Percentiles rank a stretch among this genome's conserved stretches.
These are phyloP conservation scores for Serranus cabrilla DNA, from an alignment of 2,797 vertebrate genomes.

Conservation along the genomic window DNA sequence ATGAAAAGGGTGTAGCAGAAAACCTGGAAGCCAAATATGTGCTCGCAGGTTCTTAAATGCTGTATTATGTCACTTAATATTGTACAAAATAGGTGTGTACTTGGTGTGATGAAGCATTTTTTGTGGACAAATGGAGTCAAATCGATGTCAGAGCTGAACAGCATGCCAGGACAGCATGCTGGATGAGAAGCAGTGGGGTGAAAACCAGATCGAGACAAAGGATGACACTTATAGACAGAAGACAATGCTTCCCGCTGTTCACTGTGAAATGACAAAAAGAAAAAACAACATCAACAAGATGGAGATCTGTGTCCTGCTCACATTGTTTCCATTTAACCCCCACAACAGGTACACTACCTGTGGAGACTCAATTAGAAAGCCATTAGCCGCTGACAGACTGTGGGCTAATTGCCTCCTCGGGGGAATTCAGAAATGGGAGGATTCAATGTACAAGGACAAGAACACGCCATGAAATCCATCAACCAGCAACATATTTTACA, in stretches of 20 bases:
- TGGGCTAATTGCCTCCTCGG: conserved; percentile 71
- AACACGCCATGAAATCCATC: conserved; percentile 59
- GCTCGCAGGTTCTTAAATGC: neutral
- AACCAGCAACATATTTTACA: conserved; percentile 32
- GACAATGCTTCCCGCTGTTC: conserved; percentile 46
- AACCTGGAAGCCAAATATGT: conserved; percentile 7
- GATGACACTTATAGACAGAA: conserved; percentile 40
- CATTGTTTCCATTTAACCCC: conserved; percentile 62
- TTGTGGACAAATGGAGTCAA: conserved; percentile 29
- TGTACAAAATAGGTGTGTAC: neutral
- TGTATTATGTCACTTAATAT: neutral
- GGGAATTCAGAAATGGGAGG: conserved; percentile 63
- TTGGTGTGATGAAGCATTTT: conserved; percentile 3
- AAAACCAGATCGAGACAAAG: conserved; percentile 38
- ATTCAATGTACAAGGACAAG: conserved; percentile 67
- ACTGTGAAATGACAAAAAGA: conserved; percentile 22
- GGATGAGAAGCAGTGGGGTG: conserved; percentile 29
- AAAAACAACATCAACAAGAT: neutral
- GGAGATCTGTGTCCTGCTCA: conserved; percentile 31
- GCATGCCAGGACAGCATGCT: conserved; percentile 20
- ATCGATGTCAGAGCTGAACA: conserved; percentile 34
- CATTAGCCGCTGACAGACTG: conserved; percentile 76
- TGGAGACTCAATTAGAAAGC: conserved; percentile 84
- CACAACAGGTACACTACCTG: conserved; percentile 80
- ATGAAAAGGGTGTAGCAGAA: neutral